Conservation (phyloP, 1,140 invertebrate species). For the Microplitis mediator region DNA sequence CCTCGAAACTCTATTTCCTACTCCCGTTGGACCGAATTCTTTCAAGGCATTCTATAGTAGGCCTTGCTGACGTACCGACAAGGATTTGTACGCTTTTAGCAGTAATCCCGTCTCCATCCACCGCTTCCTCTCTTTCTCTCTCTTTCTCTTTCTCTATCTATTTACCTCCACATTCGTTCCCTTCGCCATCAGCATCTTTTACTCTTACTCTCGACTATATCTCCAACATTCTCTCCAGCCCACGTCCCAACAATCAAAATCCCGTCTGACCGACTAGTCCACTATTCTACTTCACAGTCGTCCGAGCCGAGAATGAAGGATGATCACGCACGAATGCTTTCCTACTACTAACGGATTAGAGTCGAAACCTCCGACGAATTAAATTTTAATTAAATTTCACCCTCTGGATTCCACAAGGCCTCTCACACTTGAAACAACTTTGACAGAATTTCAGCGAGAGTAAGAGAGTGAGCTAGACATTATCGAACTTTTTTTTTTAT, state of each 20-base stretch:
- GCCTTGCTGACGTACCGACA: slow-evolving; percentile 31
- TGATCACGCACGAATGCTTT: slow-evolving; percentile 18
- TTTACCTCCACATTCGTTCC: slow-evolving; percentile 7
- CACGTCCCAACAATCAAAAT: background rate
- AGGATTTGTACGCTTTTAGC: slow-evolving; percentile 57
- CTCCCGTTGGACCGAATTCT: background rate
- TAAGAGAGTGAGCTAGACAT: background rate
- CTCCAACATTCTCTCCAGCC: too few relatives aligned
- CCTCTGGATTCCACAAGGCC: background rate
- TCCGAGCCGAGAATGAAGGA: slow-evolving; percentile 17
- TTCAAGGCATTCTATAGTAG: background rate
- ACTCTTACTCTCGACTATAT: background rate
- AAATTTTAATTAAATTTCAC: slow-evolving; percentile 56
- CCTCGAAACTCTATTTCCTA: slow-evolving; percentile 40
- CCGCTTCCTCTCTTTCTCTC: background rate
- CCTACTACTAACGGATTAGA: slow-evolving; percentile 50
- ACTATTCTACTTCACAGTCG: background rate
- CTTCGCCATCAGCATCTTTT: background rate
- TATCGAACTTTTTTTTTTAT: too few relatives aligned
- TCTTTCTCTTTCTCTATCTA: background rate
- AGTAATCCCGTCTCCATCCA: slow-evolving; percentile 40
- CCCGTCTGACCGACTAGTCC: background rate
- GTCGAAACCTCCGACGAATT: slow-evolving; percentile 46
- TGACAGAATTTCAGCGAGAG: too few relatives aligned
- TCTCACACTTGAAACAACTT: background rate